Percentiles rank a stretch among this genome's conserved stretches.
These are phyloP conservation scores for Riparia riparia DNA, from an alignment of 2,113 vertebrate genomes.

Conservation along the genomic window DNA sequence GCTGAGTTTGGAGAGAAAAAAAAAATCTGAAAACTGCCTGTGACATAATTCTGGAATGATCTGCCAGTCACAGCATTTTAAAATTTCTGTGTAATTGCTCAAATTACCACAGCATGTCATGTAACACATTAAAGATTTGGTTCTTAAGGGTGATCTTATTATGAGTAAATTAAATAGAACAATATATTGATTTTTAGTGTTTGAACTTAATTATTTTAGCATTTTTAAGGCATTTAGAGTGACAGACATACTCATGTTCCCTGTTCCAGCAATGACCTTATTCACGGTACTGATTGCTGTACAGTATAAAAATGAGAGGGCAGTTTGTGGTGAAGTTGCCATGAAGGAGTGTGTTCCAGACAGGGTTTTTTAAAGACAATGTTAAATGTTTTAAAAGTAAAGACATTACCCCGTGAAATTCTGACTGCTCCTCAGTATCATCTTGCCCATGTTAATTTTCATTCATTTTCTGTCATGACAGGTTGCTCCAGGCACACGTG, in stretches of 20 bases:
- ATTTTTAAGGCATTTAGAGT: constrained; percentile 29
- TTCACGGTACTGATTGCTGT: not conserved
- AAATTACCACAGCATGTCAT: not conserved
- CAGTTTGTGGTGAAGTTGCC: not conserved
- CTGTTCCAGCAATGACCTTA: not conserved
- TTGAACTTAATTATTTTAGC: not conserved
- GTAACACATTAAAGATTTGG: not conserved
- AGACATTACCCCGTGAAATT: not conserved
- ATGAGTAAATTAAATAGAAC: constrained; percentile 16
- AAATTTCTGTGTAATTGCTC: constrained; percentile 9
- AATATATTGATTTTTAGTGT: constrained; percentile 47
- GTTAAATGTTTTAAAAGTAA: not conserved
- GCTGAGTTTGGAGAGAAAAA: not conserved
- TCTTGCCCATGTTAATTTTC: not conserved
- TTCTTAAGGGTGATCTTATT: not conserved
- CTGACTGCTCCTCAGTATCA: not conserved
- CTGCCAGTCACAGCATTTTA: not conserved
- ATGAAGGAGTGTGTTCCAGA: not conserved
- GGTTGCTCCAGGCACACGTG: not conserved
- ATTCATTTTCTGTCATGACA: not conserved
- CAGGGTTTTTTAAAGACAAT: not conserved
- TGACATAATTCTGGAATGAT: not conserved
- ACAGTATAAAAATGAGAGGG: not conserved
- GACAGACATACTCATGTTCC: not conserved
- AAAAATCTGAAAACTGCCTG: not conserved